Evolutionary conservation across 2,113 vertebrate genomes (phyloP).

Genomic region (Gallinago paraguaiae): DNA sequence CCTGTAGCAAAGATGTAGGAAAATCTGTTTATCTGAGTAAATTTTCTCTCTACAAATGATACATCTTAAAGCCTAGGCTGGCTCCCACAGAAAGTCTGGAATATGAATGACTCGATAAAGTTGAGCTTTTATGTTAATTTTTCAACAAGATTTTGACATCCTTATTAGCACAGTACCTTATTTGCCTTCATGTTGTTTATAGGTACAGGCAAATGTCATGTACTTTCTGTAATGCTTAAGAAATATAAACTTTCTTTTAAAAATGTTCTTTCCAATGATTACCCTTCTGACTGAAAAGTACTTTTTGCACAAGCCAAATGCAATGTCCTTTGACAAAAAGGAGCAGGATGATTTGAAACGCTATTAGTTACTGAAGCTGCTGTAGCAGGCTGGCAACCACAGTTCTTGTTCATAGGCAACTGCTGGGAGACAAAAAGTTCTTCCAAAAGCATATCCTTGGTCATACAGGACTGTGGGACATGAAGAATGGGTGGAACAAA

Average conservation of each 20-base stretch:
- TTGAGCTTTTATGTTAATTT: neutral
- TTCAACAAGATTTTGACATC: neutral
- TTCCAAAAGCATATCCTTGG: neutral
- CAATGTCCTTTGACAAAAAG: neutral
- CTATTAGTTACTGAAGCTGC: neutral
- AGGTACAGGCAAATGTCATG: neutral
- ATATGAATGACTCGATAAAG: neutral
- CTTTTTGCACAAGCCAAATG: neutral
- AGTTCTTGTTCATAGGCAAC: neutral
- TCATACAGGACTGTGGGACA: neutral
- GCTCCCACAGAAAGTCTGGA: neutral
- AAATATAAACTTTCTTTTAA: neutral
- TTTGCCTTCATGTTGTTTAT: neutral
- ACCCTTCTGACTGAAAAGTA: neutral
- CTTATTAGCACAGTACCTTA: neutral
- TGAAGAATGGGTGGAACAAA: neutral
- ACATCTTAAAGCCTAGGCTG: neutral
- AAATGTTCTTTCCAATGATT: neutral
- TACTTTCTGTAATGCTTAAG: neutral
- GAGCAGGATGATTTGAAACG: neutral
- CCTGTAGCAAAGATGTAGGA: neutral
- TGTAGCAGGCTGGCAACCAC: neutral
- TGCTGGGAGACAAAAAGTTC: neutral
- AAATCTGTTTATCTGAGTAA: neutral
- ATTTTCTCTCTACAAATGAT: neutral